These are phyloP conservation scores for Sebastiscus albofasciatus DNA, from an alignment of 2,797 vertebrate genomes.

Conservation along the genomic window DNA sequence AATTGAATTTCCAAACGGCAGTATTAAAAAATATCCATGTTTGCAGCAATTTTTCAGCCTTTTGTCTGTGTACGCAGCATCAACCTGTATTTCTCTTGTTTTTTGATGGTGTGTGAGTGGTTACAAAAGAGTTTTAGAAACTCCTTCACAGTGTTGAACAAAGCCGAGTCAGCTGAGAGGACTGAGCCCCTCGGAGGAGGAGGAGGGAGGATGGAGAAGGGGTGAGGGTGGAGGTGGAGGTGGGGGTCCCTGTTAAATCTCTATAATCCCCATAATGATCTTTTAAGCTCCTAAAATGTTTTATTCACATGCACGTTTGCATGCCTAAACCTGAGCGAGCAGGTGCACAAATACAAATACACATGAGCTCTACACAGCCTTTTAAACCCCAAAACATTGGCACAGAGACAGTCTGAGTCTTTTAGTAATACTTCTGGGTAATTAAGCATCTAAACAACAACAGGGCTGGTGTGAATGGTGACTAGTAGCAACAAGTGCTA, in stretches of 20 bases:
- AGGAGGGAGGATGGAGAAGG: neutral
- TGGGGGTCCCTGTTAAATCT: conserved; percentile 54
- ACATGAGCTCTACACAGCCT: neutral
- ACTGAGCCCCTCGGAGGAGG: conserved; percentile 64
- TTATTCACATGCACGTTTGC: conserved; percentile 35
- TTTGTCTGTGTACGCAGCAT: neutral
- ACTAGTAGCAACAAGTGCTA: neutral
- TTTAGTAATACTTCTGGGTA: neutral
- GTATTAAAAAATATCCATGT: neutral
- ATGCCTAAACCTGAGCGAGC: conserved; percentile 2
- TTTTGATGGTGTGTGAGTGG: conserved; percentile 17
- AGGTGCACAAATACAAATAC: conserved; percentile 22
- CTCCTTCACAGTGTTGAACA: conserved; percentile 52
- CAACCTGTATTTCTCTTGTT: neutral
- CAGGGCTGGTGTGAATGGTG: neutral
- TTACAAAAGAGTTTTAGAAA: conserved; percentile 62
- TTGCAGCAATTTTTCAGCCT: neutral
- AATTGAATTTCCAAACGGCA: neutral
- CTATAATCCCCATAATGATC: conserved; percentile 68
- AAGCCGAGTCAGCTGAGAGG: conserved; percentile 87
- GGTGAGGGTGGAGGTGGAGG: neutral
- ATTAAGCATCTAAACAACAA: neutral
- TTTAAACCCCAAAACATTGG: neutral
- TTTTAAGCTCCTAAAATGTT: conserved; percentile 56
- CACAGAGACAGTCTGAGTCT: neutral